Evolutionary conservation across 2,113 vertebrate genomes (phyloP).

Genomic region (Etheostoma spectabile): DNA sequence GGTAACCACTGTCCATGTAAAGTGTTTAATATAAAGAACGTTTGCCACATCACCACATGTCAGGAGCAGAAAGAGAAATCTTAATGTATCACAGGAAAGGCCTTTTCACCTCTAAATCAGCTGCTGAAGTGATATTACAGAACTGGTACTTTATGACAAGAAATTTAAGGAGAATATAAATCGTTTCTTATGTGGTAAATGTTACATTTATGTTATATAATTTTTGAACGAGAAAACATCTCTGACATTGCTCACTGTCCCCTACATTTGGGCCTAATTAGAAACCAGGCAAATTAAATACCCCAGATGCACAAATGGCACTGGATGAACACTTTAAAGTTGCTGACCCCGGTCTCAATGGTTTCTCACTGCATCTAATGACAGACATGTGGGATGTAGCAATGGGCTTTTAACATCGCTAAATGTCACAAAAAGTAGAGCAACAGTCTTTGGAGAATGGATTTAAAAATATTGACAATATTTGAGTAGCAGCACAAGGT

Average conservation of each 20-base stretch:
- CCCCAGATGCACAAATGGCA: conserved; percentile 3
- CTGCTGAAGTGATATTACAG: conserved; percentile 21
- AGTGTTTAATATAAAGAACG: conserved; percentile 52
- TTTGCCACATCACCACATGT: conserved; percentile 53
- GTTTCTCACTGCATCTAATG: conserved; percentile 5
- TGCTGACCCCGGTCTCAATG: not conserved
- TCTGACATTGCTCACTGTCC: not conserved
- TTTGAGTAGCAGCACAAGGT: not conserved
- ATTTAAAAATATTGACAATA: not conserved
- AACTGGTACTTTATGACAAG: conserved; percentile 21
- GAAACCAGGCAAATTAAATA: not conserved
- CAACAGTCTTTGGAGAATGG: not conserved
- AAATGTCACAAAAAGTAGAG: not conserved
- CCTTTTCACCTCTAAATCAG: conserved; percentile 59
- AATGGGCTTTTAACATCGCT: not conserved
- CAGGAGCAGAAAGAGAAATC: conserved; percentile 54
- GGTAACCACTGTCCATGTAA: conserved; percentile 51
- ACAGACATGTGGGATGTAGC: not conserved
- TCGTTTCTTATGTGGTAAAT: conserved; percentile 31
- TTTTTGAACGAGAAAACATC: conserved; percentile 23
- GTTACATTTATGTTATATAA: conserved; percentile 36
- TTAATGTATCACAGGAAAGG: conserved; percentile 63
- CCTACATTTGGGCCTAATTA: conserved; percentile 9
- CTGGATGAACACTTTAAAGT: not conserved
- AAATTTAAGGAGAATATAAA: conserved; percentile 29